Evolutionary conservation across 2,113 vertebrate genomes (phyloP).

Genomic region (Pteronura brasiliensis): DNA sequence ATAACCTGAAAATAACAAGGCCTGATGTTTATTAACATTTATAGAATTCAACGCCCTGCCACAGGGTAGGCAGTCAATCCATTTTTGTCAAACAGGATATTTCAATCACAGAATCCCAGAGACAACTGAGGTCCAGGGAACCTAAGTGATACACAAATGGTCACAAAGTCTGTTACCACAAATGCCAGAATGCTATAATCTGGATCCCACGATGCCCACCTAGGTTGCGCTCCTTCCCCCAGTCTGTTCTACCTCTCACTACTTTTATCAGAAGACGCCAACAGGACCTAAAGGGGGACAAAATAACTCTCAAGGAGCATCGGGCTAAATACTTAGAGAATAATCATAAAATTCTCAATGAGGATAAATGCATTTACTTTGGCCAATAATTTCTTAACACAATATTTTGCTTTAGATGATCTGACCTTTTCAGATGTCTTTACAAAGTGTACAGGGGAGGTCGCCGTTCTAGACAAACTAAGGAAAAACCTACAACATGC

Average conservation of each 20-base stretch:
- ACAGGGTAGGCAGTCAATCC: background rate
- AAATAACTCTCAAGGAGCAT: background rate
- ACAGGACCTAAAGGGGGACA: background rate
- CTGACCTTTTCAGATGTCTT: background rate
- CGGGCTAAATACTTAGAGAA: background rate
- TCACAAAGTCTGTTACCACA: background rate
- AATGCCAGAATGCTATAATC: background rate
- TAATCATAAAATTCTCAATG: background rate
- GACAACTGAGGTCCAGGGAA: background rate
- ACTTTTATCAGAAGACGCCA: background rate
- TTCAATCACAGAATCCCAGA: background rate
- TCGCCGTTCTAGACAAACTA: background rate
- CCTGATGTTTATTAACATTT: background rate
- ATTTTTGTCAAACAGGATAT: background rate
- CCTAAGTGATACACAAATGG: background rate
- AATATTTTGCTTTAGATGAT: background rate
- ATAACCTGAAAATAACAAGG: slow-evolving; percentile 22
- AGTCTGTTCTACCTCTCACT: background rate
- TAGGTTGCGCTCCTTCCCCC: too few relatives aligned
- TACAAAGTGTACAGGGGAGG: background rate
- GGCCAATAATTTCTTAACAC: background rate
- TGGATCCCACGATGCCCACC: background rate
- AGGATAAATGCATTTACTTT: background rate
- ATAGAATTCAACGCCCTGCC: background rate
- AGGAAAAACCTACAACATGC: background rate